Evolutionary conservation across 2,888 invertebrate species (phyloP).

Genomic region (Drosophila tripunctata): DNA sequence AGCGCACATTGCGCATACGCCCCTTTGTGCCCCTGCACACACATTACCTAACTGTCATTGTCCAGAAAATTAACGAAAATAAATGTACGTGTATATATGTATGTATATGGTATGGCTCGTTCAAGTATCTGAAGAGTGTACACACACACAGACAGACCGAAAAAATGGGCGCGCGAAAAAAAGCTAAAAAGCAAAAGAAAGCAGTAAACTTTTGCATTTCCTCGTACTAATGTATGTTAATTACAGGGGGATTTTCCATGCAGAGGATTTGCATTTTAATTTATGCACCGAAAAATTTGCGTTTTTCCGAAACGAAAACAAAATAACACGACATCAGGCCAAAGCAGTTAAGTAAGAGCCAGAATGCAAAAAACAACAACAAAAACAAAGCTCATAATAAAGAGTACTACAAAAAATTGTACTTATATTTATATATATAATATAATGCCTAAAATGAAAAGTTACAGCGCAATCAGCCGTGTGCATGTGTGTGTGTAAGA

Average conservation of each 20-base stretch:
- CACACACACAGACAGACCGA: slow-evolving; percentile 32
- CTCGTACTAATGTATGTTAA: slow-evolving; percentile 84
- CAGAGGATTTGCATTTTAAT: slow-evolving; percentile 81
- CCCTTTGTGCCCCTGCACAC: slow-evolving; percentile 50
- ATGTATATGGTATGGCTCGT: not conserved
- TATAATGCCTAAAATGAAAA: slow-evolving; percentile 70
- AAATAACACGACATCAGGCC: slow-evolving; percentile 31
- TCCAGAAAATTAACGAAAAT: slow-evolving; percentile 80
- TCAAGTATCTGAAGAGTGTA: slow-evolving; percentile 15
- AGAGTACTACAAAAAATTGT: slow-evolving; percentile 27
- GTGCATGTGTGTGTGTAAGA: slow-evolving; percentile 15
- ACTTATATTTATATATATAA: slow-evolving; percentile 5
- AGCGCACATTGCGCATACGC: slow-evolving; percentile 59
- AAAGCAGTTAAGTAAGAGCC: slow-evolving; percentile 42
- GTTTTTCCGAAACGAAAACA: slow-evolving; percentile 17
- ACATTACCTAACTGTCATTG: slow-evolving; percentile 80
- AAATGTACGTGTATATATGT: slow-evolving; percentile 38
- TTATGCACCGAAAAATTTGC: slow-evolving; percentile 78
- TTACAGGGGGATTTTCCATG: slow-evolving; percentile 82
- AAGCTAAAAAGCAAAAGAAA: slow-evolving; percentile 7
- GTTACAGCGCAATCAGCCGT: slow-evolving; percentile 58
- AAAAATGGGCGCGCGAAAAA: slow-evolving; percentile 7
- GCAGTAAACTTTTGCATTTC: slow-evolving; percentile 75
- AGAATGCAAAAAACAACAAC: slow-evolving; percentile 7
- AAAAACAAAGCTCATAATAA: slow-evolving; percentile 43